A percentile compares a stretch with the other conserved stretches of the same genome.
phyloP scores from a whole-genome alignment of 2,888 invertebrate species.

The Flexamia atlantica region DNA sequence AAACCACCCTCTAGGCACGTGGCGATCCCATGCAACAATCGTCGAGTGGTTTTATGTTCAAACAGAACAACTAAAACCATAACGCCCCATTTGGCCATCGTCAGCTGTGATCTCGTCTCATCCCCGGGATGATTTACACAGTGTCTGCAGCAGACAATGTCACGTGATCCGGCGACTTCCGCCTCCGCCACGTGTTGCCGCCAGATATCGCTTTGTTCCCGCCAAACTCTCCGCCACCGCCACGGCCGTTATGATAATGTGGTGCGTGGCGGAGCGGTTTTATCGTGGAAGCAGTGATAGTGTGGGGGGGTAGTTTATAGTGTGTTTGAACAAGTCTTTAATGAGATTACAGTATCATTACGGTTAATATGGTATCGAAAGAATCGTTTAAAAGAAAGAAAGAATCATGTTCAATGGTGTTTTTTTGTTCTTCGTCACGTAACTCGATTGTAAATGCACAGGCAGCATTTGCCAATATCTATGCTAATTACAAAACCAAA shows the following conservation, averaged over 20 bases:
- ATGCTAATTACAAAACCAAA: no score
- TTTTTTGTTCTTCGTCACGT: no score
- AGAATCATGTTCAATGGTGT: no score
- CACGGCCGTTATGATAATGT: constrained; percentile 22
- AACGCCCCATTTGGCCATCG: not conserved
- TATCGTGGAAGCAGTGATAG: not conserved
- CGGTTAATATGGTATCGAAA: no score
- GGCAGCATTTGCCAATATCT: no score
- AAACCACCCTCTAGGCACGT: no score
- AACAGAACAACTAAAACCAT: not conserved
- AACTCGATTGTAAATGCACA: no score
- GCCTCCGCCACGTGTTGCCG: constrained; percentile 34
- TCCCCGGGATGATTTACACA: not conserved
- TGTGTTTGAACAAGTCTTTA: no score
- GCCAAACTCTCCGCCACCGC: not conserved
- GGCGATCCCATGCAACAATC: not conserved
- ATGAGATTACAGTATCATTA: no score
- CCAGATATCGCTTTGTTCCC: constrained; percentile 33
- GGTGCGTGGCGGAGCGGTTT: not conserved
- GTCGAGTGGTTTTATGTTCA: not conserved
- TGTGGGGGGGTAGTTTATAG: no score
- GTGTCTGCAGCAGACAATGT: not conserved
- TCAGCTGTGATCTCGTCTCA: constrained; percentile 15
- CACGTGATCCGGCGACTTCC: constrained; percentile 15
- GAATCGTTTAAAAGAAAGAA: no score